Base-by-base conservation (phyloP, 2,888 invertebrate genomes). In the Lamellibrachia columna region DNA sequence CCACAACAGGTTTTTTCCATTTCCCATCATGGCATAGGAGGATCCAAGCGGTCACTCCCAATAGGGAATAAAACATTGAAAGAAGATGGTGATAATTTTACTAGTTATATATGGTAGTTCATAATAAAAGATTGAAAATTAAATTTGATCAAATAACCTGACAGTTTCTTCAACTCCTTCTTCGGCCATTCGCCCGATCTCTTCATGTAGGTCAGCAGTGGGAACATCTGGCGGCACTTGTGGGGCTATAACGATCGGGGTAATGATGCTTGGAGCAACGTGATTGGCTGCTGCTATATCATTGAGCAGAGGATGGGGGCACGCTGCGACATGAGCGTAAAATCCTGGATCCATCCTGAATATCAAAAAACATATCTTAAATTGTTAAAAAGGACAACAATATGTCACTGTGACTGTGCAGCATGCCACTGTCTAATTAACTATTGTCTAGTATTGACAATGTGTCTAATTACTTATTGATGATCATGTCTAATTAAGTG, bases 111-210 rank as follows among this genome's bases (percentile, higher is more conserved):
- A 28, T 28, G 28, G 28, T 28, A 28, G 28, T 28, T 28, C 28
- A 28, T 60, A 60, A 22, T 15, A 60, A 60, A 15, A 9, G 60
- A 22, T 11, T 22, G 22, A 11, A 7, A 60, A 15, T 9, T 15
- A 22, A 60, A 60, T 9, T 11, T 22, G 15, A 22, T 75, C 2
- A 15, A n/a, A 22, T 52, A 93, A 95, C 96, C 95, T 95, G 60
- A 95, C 94, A 60, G 94, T 94, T 92, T 96, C 95, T 91, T 96
- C 95, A 1, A 95, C 94, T 2, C 95, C 95, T 93, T 96, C 95
- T 91, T 95, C 94, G 9, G 95, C 95, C 93, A 95, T 94, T 92
- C 94, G 94, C 2, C 94, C 95, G 90, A 93, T 91, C 28, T 93
- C 93, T 7, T 93, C 75, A 6, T 75, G 75, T 28, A 95, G 92